Evolutionary conservation across 2,113 vertebrate genomes (phyloP), one percentile per base, ranked within the genome.

Genomic region (Boulengeromyrus knoepffleri): DNA sequence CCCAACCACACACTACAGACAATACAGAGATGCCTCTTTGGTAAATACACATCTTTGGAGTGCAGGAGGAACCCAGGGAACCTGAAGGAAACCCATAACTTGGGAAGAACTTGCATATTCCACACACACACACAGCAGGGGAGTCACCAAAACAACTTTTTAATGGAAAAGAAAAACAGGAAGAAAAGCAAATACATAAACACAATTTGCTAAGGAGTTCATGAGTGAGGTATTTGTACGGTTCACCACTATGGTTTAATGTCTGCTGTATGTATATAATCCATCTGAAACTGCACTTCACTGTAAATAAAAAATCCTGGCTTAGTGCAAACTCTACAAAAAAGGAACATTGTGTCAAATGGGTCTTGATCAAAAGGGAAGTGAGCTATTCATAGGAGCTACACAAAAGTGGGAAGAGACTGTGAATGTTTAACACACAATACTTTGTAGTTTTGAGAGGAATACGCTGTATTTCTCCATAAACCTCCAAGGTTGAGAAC

Each of bases 111-210:
- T 31, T 15, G 31, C 70, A 77, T 36, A 19, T 42, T 77, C 70
- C 17, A 3, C 49, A 50, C 49, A 50, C 3, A 42, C 45, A n/a
- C 83, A 85, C 2, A 46, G 83, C 42, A 42, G 74, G 4, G 74
- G 36, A 6, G 74, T 42, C 74, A 42, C 45, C 21, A 85, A 85
- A 85, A 85, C 83, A 47, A 10, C 15, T 83, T 83, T 85, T 85
- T 85, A 85, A 45, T 85, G 45, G 24, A 46, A 46, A 42, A 21
- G 1, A 85, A 21, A 47, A 46, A 47, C 45, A 85, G 31, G 13
- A 88, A 70, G 24, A 24, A 49, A 88, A 42, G 88, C 88, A 50
- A 50, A 47, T 50, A 88, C 88, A 74, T 21, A 36, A 88, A 88
- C 42, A 74, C 42, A 12, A 27, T 12, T 47, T n/a, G 42, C 62